These are phyloP conservation scores for Nebria salina DNA, from an alignment of 2,888 invertebrate genomes.

Conservation along the genomic window DNA sequence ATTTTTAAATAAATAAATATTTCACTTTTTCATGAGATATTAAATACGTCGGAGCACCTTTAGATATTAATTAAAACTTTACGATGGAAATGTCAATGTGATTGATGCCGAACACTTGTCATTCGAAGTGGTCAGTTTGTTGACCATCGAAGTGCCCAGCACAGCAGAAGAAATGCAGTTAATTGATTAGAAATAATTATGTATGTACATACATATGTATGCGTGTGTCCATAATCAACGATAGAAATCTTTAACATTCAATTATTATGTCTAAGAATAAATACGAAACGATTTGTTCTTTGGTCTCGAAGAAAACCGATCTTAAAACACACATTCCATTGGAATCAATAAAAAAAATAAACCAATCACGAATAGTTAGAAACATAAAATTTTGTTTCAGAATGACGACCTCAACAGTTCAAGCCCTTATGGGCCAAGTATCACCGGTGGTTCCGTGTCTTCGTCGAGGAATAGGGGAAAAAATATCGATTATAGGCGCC, in stretches of 20 bases:
- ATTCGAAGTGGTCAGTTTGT: neutral
- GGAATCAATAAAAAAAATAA: neutral
- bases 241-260: neutral
- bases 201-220: neutral
- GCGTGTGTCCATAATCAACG: neutral
- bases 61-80: no score
- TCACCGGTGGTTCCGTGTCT: constrained; percentile 56
- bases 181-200: neutral
- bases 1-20: no score
- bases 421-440: constrained; percentile 53
- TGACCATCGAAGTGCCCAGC: neutral
- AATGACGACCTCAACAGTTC: constrained; percentile 52
- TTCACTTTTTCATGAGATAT: no score
- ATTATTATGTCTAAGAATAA: constrained; percentile 1
- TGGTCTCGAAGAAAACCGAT: neutral
- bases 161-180: neutral
- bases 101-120: neutral
- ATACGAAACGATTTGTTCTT: neutral
- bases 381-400: neutral
- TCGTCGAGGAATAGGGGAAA: constrained; percentile 56
- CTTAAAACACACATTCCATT: neutral
- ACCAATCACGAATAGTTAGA: no score
- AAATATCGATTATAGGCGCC: constrained; percentile 72
- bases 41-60: no score
- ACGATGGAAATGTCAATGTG: neutral